Base-by-base conservation (phyloP, 2,888 invertebrate species). In the Pyrrhosoma nymphula region DNA sequence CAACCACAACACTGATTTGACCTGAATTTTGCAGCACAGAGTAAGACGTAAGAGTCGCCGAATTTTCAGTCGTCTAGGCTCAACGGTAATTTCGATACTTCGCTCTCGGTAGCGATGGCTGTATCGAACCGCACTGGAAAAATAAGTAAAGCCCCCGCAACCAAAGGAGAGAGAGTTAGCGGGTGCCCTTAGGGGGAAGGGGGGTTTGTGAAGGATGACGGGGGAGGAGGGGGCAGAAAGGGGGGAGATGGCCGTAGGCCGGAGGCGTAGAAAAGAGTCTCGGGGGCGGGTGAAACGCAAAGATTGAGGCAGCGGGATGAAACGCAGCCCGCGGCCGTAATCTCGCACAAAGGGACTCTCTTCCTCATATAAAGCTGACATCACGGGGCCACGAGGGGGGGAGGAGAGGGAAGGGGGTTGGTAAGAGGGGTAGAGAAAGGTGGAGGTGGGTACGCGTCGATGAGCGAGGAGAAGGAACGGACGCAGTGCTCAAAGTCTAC, bases 281-380 rank as follows among this genome's bases (percentile, higher is more conserved):
- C 35, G 91, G 39, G 63, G 91, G 91, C 63, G 63, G 63, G 91
- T 63, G 91, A 91, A 91, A 91, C 23, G 91, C 91, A 69, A 91
- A 91, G 91, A 91, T 91, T 16, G 89, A 89, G 89, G 56, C 30
- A 18, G 82, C 30, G 82, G 89, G 90, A 63, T 69, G 91, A 69
- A 91, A 91, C 91, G 60, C 39, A 39, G 91, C 91, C 56, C 16
- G 63, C 35, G 91, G 91, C 91, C 60, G 26, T 91, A 91, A 91
- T 63, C 91, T 91, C 91, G 91, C 56, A 91, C 91, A 91, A 91
- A 91, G 63, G 91, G 63, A 91, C 91, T 91, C 63, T 91, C 91
- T 91, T 91, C 90, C 91, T 91, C 63, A 63, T 91, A 91, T 91
- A 63, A 91, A 63, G 91, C 91, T 91, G 91, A 91, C 91, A 91